These are phyloP conservation scores for Calameuta pallipes DNA, from an alignment of 2,888 invertebrate species.

Conservation along the genomic window DNA sequence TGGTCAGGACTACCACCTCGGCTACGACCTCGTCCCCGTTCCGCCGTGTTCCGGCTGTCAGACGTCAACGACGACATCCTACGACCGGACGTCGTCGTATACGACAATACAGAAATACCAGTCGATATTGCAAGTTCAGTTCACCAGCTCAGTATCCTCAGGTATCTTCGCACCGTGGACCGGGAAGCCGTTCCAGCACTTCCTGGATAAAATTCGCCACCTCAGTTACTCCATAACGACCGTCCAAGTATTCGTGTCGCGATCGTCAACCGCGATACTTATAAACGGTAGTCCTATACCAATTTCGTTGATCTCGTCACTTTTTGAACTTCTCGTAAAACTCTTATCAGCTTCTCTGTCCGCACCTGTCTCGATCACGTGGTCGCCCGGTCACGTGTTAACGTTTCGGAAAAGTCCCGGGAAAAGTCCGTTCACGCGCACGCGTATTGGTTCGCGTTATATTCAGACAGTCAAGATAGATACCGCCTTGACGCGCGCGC, in stretches of 20 bases:
- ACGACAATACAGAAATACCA: neutral
- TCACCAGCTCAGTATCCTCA: neutral
- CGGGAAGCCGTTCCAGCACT: neutral
- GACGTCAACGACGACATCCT: neutral
- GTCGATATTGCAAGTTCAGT: neutral
- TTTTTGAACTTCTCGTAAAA: neutral
- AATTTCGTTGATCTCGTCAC: neutral
- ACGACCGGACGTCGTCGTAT: conserved; percentile 1
- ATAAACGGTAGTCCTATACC: neutral
- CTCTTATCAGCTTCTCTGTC: neutral
- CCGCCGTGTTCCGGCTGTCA: neutral
- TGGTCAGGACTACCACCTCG: neutral
- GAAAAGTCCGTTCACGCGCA: conserved; percentile 41
- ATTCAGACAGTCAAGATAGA: conserved; percentile 21
- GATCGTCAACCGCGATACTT: neutral
- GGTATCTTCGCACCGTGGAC: neutral
- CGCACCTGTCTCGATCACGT: neutral
- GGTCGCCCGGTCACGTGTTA: conserved; percentile 10
- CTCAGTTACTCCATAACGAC: conserved; percentile 8
- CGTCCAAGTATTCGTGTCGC: neutral
- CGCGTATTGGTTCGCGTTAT: conserved; percentile 33
- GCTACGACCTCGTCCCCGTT: neutral
- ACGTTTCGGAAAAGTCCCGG: conserved; percentile 43
- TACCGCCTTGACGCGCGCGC: conserved; percentile 64
- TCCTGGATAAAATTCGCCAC: neutral